Percentiles rank a stretch among this genome's conserved stretches.
phyloP scores from a whole-genome alignment of 2,888 invertebrate genomes.

The Trissonchulus sp. region DNA sequence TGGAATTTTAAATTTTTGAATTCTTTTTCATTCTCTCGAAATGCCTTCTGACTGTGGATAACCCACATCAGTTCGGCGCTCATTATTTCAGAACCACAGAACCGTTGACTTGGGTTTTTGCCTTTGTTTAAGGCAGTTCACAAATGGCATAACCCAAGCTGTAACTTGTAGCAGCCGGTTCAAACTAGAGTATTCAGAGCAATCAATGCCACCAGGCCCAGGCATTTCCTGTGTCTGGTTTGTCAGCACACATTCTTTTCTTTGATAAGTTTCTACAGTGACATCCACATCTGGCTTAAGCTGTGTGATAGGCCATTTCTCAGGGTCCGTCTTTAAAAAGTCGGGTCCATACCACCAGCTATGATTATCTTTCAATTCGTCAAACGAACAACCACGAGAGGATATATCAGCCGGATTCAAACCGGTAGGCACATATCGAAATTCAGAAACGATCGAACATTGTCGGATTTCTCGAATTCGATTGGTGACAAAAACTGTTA shows the following conservation, averaged over 20 bases:
- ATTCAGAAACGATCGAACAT: constrained; percentile 3
- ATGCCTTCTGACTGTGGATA: no score
- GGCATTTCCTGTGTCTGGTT: neutral
- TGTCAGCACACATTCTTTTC: neutral
- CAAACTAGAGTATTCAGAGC: neutral
- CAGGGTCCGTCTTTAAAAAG: constrained; percentile 13
- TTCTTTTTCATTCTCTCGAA: no score
- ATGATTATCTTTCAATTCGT: neutral
- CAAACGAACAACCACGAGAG: constrained; percentile 14
- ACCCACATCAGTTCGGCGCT: constrained; percentile 13
- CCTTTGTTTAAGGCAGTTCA: no score
- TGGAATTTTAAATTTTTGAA: no score
- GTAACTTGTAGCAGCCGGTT: constrained; percentile 4
- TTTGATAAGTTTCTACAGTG: no score
- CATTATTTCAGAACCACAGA: neutral
- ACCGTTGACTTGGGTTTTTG: no score
- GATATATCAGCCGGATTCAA: constrained; percentile 13
- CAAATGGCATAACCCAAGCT: no score
- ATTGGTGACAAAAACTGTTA: constrained; percentile 12
- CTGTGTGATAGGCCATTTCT: constrained; percentile 8
- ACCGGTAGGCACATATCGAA: constrained; percentile 13
- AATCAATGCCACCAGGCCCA: constrained; percentile 17
- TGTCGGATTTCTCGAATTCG: constrained; percentile 9
- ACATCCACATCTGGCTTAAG: no score
- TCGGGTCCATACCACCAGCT: constrained; percentile 16